phyloP scores from a whole-genome alignment of 2,797 vertebrate species.

The Schizothorax lantsangensis region DNA sequence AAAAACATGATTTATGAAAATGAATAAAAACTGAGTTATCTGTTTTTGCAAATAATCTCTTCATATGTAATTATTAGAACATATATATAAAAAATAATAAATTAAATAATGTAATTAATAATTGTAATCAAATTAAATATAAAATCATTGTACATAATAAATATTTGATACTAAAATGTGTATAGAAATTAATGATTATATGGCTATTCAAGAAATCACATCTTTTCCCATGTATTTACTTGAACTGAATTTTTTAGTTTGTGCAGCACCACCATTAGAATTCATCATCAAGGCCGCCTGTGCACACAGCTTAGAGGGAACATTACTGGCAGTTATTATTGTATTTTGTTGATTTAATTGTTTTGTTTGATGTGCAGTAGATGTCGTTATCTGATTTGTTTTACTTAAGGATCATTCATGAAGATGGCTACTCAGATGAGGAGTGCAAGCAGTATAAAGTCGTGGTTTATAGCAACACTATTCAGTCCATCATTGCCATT shows the following conservation, averaged over 20 bases:
- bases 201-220: neutral
- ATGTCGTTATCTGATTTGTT: constrained; percentile 37
- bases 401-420: constrained; percentile 92
- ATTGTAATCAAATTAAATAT: neutral
- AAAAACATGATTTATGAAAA: too few relatives aligned
- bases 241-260: neutral
- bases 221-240: neutral
- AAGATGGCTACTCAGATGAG: constrained; percentile 96
- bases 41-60: too few relatives aligned
- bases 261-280: neutral
- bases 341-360: constrained; percentile 10
- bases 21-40: too few relatives aligned
- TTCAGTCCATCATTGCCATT: constrained; percentile 98
- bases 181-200: neutral
- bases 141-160: neutral
- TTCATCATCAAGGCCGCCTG: neutral
- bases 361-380: neutral
- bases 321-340: neutral
- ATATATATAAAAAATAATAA: too few relatives aligned
- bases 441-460: constrained; percentile 98
- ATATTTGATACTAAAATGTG: neutral
- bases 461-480: constrained; percentile 98
- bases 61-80: neutral
- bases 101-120: neutral
- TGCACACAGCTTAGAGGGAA: neutral